These are phyloP conservation scores for Papilio polyxenes DNA, from an alignment of 1,140 invertebrate species.

Conservation along the genomic window DNA sequence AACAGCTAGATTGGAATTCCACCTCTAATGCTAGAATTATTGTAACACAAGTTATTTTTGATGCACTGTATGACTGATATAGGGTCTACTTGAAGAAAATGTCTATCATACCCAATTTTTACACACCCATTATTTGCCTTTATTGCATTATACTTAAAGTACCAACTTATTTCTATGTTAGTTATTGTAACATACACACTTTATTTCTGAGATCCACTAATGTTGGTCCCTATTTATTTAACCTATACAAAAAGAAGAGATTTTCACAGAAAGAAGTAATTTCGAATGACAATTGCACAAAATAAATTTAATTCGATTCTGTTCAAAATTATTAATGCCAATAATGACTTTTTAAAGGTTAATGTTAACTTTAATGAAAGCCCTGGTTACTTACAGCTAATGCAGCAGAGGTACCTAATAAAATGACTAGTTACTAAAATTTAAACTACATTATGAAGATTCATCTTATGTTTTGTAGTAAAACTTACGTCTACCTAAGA, in stretches of 20 bases:
- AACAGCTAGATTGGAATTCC: not conserved
- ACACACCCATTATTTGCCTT: not conserved
- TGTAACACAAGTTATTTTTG: not conserved
- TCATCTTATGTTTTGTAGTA: not conserved
- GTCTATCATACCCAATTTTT: not conserved
- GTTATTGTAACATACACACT: not conserved
- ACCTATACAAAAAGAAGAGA: not conserved
- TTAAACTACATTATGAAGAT: not conserved
- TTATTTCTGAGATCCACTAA: conserved; percentile 29
- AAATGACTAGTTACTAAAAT: conserved; percentile 36
- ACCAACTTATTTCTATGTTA: not conserved
- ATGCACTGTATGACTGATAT: not conserved
- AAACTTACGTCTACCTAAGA: not conserved
- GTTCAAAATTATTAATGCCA: not conserved
- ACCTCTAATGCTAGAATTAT: not conserved
- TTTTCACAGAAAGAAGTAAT: not conserved
- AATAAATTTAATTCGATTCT: not conserved
- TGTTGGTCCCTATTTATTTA: conserved; percentile 32
- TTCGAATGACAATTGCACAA: conserved; percentile 1
- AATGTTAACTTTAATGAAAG: not conserved
- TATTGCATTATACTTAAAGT: not conserved
- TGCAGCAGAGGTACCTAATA: conserved; percentile 12
- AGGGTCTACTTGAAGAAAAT: not conserved
- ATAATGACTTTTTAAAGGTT: not conserved
- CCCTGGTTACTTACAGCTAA: conserved; percentile 24